Percentiles rank a stretch among this genome's conserved stretches.
Evolutionary conservation across 35 echinoderm and acorn worm genomes (phyloP).

Genomic region (Heliocidaris erythrogramma): DNA sequence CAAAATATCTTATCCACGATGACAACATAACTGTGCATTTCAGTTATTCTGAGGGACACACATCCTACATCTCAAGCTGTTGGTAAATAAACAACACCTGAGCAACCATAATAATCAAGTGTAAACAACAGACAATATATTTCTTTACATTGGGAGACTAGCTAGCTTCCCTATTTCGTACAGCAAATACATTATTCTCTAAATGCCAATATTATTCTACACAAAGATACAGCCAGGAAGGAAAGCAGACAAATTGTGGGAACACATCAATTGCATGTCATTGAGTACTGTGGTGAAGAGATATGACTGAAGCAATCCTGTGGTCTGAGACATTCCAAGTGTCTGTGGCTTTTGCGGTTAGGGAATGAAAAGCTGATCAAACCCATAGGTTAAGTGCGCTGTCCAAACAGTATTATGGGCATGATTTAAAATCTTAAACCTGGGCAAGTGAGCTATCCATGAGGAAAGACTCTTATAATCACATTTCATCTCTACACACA

Average conservation of each 20-base stretch:
- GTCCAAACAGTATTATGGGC: background rate
- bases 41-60: background rate
- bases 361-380: background rate
- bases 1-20: background rate
- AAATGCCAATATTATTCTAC: background rate
- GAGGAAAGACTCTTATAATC: background rate
- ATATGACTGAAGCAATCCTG: background rate
- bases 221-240: background rate
- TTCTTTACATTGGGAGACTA: background rate
- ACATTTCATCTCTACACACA: background rate
- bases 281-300: background rate
- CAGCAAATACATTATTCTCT: background rate
- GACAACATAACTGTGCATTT: no score
- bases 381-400: background rate
- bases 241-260: background rate
- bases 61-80: background rate
- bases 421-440: background rate
- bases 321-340: background rate
- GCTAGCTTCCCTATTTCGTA: background rate
- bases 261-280: background rate
- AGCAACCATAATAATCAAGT: background rate
- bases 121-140: background rate
- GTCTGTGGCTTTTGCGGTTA: background rate
- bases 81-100: background rate
- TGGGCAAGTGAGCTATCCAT: background rate